Percentiles rank a stretch among this genome's conserved stretches.
phyloP scores from a whole-genome alignment of 2,797 vertebrate genomes.

The Brachyrhaphis roseni region DNA sequence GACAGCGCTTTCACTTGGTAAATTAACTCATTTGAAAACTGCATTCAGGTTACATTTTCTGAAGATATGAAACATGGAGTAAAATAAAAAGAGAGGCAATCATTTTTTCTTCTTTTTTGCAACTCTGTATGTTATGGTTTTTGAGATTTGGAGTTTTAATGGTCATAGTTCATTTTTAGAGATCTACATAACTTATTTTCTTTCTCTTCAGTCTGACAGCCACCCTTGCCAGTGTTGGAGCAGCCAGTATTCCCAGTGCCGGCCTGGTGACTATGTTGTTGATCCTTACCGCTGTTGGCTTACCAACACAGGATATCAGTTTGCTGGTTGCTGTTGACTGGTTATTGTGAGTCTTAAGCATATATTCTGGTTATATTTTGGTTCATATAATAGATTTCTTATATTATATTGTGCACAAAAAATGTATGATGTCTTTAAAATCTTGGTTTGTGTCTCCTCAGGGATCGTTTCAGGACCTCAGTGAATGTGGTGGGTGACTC shows the following conservation, averaged over 20 bases:
- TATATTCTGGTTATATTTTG: background rate
- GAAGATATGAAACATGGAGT: background rate
- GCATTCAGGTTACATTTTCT: background rate
- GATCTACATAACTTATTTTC: constrained; percentile 28
- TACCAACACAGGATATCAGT: constrained; percentile 98
- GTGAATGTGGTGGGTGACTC: constrained; percentile 99
- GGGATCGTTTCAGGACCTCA: constrained; percentile 98
- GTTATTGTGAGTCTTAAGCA: constrained; percentile 91
- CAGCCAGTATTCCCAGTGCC: constrained; percentile 98
- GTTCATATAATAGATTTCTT: background rate
- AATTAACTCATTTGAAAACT: background rate
- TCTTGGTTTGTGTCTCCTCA: constrained; percentile 50
- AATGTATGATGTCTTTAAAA: background rate
- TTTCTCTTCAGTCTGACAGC: constrained; percentile 87
- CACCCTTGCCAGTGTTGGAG: constrained; percentile 95
- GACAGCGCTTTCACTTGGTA: background rate
- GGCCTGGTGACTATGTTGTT: constrained; percentile 98
- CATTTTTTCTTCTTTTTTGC: background rate
- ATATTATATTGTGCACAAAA: background rate
- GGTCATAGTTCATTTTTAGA: constrained; percentile 3
- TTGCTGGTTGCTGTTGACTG: constrained; percentile 98
- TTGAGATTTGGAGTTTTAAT: background rate
- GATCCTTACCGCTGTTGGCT: constrained; percentile 95
- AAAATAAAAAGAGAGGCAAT: background rate
- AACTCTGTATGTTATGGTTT: background rate